Evolutionary conservation across 2,113 vertebrate genomes (phyloP).

Genomic region (Thymallus thymallus): DNA sequence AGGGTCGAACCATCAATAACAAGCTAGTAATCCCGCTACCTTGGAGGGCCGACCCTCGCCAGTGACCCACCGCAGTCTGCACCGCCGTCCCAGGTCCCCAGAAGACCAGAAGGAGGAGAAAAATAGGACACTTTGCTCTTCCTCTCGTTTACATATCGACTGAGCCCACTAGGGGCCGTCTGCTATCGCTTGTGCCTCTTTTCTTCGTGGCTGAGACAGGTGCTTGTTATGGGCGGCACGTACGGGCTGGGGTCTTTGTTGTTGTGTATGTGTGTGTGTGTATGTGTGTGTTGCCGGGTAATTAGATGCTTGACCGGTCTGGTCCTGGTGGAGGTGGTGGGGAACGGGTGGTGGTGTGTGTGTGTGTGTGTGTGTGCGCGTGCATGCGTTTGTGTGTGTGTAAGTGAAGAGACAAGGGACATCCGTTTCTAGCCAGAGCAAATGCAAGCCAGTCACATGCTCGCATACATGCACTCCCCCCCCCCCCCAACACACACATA

Average conservation of each 20-base stretch:
- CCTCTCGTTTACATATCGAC: constrained; percentile 71
- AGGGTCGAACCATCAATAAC: constrained; percentile 74
- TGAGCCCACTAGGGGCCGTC: constrained; percentile 63
- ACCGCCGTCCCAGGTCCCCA: constrained; percentile 54
- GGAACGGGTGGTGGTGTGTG: neutral
- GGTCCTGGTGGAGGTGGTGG: constrained; percentile 8
- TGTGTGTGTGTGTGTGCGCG: constrained; percentile 3
- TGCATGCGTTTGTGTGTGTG: neutral
- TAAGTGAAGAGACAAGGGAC: constrained; percentile 3
- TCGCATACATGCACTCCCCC: constrained; percentile 25
- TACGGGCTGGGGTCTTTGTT: constrained; percentile 42
- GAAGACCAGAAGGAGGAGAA: constrained; percentile 50
- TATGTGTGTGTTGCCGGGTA: constrained; percentile 27
- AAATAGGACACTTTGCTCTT: constrained; percentile 57
- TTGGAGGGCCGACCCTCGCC: constrained; percentile 48
- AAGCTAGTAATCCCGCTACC: constrained; percentile 72
- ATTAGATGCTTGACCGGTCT: constrained; percentile 55
- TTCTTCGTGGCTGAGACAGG: constrained; percentile 52
- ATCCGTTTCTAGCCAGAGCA: neutral
- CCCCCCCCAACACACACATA: too few species aligned
- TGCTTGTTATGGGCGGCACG: constrained; percentile 66
- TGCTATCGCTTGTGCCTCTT: constrained; percentile 70
- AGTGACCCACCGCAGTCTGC: constrained; percentile 58
- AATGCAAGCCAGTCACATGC: constrained; percentile 10
- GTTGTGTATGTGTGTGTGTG: constrained; percentile 19